Evolutionary conservation across 1,140 invertebrate genomes (phyloP).

Genomic region (Bombyx mori): ASM3026992v2 NC_085124.1:8691001-8691500

Average conservation of each 20-base stretch:
- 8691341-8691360: slow-evolving; percentile 59
- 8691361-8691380: slow-evolving; percentile 57
- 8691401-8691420: slow-evolving; percentile 52
- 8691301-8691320: slow-evolving; percentile 45
- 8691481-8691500: slow-evolving; percentile 2
- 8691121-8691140: too few species aligned
- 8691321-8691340: slow-evolving; percentile 47
- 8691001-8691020: too few species aligned
- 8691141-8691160: too few species aligned
- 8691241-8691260: slow-evolving; percentile 47
- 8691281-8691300: slow-evolving; percentile 55
- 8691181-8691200: too few species aligned
- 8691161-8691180: too few species aligned
- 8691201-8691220: too few species aligned
- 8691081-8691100: too few species aligned
- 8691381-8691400: slow-evolving; percentile 62
- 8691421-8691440: slow-evolving; percentile 20
- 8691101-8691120: too few species aligned
- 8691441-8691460: slow-evolving; percentile 20
- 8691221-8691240: slow-evolving; percentile 17
- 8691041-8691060: too few species aligned
- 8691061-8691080: too few species aligned
- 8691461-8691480: slow-evolving; percentile 11
- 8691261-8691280: slow-evolving; percentile 40
- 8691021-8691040: too few species aligned